Base-by-base conservation (phyloP, 2,888 invertebrate genomes). In the Peribatodes rhomboidaria region DNA sequence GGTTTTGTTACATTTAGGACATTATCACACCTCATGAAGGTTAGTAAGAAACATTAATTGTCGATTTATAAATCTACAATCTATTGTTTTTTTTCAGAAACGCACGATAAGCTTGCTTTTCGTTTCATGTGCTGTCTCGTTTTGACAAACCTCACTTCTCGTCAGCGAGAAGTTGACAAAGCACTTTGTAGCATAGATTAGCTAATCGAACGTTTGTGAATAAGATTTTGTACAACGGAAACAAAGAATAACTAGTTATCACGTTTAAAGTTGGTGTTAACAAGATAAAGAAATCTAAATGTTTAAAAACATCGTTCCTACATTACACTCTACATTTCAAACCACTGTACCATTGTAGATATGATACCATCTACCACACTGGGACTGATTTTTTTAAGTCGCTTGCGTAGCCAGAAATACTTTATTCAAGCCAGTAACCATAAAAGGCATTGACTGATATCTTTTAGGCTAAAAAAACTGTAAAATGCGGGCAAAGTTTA, bases 11-110 rank as follows among this genome's bases (percentile, higher is more conserved):
- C n/a, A 46, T 58, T 58, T 49, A 41, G 13, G 16, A 49, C 8
- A 39, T 52, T 62, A 59, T 59, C 64, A 64, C 63, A 55, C 52
- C 44, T 47, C 27, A 13, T 3, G 27, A 37, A 22, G 49, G 50
- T 62, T 54, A 37, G 57, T 42, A 16, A 31, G 20, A 35, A 59
- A 52, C 39, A 37, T 50, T 58, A 20, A 18, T 13, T 22, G 33
- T 47, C 47, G 27, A 39, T 14, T 33, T 39, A 49, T 18, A 41
- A 20, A 4, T 27, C 27, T 27, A 27, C 27, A 6, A 27, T 27
- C 6, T 31, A 37, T 37, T n/a, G n/a, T n/a, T n/a, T 20, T 57
- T 37, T 18, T n/a, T 13, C 46, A 20, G 14, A 47, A 14, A 27
- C 6, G 22, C 2, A 27, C n/a, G 9, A n/a, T 7, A 46, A 0